Percentiles rank a stretch among this genome's conserved stretches.
phyloP scores from a whole-genome alignment of 2,113 vertebrate species.

The Ptyas mucosa region DNA sequence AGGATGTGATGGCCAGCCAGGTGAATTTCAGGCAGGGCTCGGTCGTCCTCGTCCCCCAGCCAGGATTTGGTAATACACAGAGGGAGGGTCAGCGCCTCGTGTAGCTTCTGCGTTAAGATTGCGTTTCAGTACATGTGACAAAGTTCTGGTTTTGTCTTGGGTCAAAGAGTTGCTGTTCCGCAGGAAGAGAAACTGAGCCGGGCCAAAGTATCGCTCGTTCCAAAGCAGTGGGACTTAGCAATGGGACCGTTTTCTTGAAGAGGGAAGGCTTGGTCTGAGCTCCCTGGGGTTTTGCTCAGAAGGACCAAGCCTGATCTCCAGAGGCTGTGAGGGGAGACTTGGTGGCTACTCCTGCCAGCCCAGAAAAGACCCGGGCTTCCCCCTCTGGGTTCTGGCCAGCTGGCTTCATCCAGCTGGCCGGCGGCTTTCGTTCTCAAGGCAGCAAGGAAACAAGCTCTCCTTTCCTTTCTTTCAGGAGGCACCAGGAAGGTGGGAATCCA shows the following conservation, averaged over 20 bases:
- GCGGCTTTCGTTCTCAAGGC: neutral
- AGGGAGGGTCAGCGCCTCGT: too few species aligned
- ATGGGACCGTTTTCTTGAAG: too few species aligned
- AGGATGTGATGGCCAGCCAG: too few species aligned
- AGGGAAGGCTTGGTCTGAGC: neutral
- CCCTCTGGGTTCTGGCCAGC: neutral
- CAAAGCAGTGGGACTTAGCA: neutral
- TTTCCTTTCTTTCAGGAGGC: neutral
- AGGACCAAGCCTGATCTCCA: neutral
- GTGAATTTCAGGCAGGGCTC: too few species aligned
- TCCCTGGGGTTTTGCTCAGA: neutral
- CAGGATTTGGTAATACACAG: too few species aligned
- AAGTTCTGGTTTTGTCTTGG: neutral
- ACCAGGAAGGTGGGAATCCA: neutral
- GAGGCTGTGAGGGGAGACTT: neutral
- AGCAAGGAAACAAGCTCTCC: neutral
- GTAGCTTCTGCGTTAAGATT: too few species aligned
- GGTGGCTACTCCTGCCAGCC: neutral
- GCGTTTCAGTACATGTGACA: too few species aligned
- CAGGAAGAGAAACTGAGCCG: neutral
- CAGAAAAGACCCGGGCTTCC: too few species aligned
- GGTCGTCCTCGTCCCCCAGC: too few species aligned
- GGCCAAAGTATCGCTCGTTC: neutral
- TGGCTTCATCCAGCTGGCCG: neutral
- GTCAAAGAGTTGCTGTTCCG: neutral